phyloP scores from a whole-genome alignment of 2,888 invertebrate species.

The Heteropelma amictum region DNA sequence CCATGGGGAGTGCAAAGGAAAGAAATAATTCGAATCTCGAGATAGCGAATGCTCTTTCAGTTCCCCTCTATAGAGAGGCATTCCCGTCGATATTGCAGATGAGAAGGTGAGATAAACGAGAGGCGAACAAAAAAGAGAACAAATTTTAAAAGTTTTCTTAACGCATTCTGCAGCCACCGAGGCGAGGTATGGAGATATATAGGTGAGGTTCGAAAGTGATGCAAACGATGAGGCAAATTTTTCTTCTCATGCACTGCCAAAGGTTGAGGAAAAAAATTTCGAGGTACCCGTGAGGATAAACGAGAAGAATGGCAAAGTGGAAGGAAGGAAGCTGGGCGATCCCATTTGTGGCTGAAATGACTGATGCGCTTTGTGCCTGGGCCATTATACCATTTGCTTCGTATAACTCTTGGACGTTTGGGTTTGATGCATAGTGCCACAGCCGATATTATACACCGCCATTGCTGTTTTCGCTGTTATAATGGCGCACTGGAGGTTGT shows the following conservation, averaged over 20 bases:
- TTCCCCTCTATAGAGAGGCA: no score
- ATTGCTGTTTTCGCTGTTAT: no score
- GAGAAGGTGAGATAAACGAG: no score
- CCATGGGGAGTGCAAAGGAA: no score
- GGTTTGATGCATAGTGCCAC: no score
- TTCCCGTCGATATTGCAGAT: no score
- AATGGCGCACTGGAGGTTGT: no score
- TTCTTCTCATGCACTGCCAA: conserved; percentile 1
- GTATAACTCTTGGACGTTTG: conserved; percentile 71
- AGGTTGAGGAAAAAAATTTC: conserved; percentile 2
- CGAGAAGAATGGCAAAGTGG: conserved; percentile 14
- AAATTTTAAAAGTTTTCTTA: no score
- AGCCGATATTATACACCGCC: no score
- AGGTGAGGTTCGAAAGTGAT: conserved; percentile 8
- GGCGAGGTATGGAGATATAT: not conserved
- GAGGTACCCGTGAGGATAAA: not conserved
- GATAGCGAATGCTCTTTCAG: no score
- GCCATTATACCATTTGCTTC: conserved; percentile 58
- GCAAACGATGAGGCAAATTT: conserved; percentile 11
- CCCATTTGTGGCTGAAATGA: conserved; percentile 76
- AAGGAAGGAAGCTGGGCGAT: conserved; percentile 69
- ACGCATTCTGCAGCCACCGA: not conserved
- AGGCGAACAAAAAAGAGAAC: no score
- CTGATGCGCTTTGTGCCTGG: conserved; percentile 71
- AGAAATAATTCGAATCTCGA: no score